These are phyloP conservation scores for Mirounga angustirostris DNA, from an alignment of 2,113 vertebrate genomes.

Conservation along the genomic window DNA sequence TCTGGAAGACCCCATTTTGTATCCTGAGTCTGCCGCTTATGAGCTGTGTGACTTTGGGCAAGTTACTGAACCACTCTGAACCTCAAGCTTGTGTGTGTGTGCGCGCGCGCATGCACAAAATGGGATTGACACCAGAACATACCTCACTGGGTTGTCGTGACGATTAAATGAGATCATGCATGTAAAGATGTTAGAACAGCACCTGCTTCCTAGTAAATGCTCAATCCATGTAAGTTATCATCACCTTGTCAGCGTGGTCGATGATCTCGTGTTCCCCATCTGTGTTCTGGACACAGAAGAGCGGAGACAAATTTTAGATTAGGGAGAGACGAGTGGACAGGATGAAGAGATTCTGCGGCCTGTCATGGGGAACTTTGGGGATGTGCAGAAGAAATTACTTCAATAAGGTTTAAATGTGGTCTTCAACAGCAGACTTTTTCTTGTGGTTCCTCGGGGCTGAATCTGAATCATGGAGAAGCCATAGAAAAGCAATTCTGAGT, in stretches of 20 bases:
- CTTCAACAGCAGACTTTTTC: not conserved
- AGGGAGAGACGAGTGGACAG: too few relatives aligned
- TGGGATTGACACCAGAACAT: not conserved
- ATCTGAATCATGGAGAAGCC: not conserved
- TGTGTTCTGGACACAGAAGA: not conserved
- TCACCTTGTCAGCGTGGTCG: not conserved
- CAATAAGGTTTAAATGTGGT: not conserved
- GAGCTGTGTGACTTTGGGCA: not conserved
- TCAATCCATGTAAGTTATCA: not conserved
- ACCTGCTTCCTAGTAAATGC: not conserved
- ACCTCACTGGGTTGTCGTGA: not conserved
- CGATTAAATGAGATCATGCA: not conserved
- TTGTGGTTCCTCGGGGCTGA: not conserved
- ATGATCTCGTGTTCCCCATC: not conserved
- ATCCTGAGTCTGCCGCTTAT: not conserved
- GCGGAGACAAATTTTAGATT: not conserved
- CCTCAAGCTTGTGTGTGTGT: not conserved
- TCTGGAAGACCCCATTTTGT: fast-evolving
- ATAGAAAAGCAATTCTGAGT: not conserved
- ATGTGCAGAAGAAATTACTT: not conserved
- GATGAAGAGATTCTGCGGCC: not conserved
- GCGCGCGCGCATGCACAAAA: not conserved
- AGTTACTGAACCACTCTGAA: not conserved
- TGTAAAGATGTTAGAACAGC: not conserved
- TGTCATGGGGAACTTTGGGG: not conserved